Evolutionary conservation across 2,113 vertebrate species (phyloP).

Genomic region (Furnarius figulus): DNA sequence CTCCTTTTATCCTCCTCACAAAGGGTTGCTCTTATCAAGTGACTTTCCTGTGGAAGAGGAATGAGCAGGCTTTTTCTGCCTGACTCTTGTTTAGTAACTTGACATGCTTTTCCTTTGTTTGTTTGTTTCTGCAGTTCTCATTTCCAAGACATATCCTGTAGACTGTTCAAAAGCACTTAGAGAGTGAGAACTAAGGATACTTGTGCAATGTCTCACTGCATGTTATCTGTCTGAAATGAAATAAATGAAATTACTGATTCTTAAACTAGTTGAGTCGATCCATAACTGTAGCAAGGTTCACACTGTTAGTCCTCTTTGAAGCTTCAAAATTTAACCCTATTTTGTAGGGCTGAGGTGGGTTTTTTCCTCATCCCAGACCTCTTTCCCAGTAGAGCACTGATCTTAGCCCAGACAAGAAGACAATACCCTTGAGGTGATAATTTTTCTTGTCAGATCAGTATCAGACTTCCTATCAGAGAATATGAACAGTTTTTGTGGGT

Average conservation of each 20-base stretch:
- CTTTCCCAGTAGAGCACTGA: background rate
- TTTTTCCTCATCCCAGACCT: background rate
- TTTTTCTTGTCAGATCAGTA: background rate
- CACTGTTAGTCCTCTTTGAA: background rate
- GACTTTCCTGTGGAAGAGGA: background rate
- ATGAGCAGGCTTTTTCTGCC: background rate
- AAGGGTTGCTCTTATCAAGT: background rate
- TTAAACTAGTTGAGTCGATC: background rate
- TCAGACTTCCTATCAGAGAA: background rate
- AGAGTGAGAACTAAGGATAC: background rate
- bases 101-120: background rate
- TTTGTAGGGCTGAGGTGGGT: background rate
- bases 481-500: background rate
- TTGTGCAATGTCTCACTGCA: background rate
- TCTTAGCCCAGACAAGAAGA: background rate
- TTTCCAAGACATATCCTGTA: background rate
- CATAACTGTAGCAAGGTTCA: background rate
- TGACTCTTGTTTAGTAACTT: background rate
- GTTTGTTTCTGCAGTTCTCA: background rate
- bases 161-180: background rate
- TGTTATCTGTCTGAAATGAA: background rate
- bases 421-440: background rate
- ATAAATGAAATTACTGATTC: background rate
- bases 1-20: background rate
- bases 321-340: background rate